These are phyloP conservation scores for Phalera bucephala DNA, from an alignment of 2,888 invertebrate species.

Conservation along the genomic window DNA sequence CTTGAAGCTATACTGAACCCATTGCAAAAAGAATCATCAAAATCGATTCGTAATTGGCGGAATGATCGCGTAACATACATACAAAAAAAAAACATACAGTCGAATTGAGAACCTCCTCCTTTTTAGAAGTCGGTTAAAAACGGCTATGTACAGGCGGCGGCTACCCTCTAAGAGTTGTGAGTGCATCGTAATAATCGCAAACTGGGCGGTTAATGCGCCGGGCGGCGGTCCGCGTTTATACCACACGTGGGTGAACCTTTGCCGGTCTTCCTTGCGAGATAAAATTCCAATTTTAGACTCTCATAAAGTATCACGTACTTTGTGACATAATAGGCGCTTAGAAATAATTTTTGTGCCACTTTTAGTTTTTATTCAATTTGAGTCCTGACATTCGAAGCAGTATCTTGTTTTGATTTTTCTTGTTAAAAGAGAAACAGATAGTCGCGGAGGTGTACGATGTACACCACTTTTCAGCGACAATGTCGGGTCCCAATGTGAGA, in stretches of 20 bases:
- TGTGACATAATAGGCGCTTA: background rate
- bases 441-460: too few relatives aligned
- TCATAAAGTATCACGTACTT: background rate
- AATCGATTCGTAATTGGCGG: too few relatives aligned
- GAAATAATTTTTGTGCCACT: background rate
- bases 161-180: background rate
- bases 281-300: background rate
- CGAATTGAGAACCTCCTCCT: too few relatives aligned
- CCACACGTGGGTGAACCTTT: background rate
- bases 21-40: too few relatives aligned
- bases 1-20: too few relatives aligned
- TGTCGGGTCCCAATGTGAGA: too few relatives aligned
- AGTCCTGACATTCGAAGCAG: background rate
- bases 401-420: too few relatives aligned
- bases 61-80: too few relatives aligned
- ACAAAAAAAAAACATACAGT: too few relatives aligned
- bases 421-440: too few relatives aligned
- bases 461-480: too few relatives aligned
- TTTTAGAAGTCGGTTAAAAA: background rate
- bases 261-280: background rate
- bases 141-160: background rate
- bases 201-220: background rate
- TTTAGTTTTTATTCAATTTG: background rate
- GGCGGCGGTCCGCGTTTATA: background rate
- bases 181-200: slow-evolving; percentile 1